Percentiles rank a stretch among this genome's conserved stretches.
phyloP scores from a whole-genome alignment of 2,888 invertebrate genomes.

The Rotaria socialis region DNA sequence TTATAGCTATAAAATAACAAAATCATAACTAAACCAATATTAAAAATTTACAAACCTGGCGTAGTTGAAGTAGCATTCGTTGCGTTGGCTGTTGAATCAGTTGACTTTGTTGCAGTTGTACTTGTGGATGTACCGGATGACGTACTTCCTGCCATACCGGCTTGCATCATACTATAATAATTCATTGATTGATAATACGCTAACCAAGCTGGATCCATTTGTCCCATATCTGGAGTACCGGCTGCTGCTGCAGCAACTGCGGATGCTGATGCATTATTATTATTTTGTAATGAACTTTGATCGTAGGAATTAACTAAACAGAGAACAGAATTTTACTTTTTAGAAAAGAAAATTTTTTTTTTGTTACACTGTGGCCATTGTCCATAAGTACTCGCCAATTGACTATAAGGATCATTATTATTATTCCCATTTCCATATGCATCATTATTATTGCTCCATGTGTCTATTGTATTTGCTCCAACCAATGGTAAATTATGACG shows the following conservation, averaged over 20 bases:
- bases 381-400: not conserved
- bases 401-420: conserved; percentile 14
- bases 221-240: not conserved
- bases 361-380: not conserved
- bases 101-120: not conserved
- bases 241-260: not conserved
- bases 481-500: not conserved
- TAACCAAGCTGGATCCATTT: conserved; percentile 23
- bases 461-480: not conserved
- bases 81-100: not conserved
- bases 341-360: not conserved
- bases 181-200: conserved; percentile 14
- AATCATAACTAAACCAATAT: not conserved
- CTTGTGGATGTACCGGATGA: not conserved
- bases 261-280: not conserved
- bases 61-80: not conserved
- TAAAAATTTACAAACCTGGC: not conserved
- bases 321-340: not conserved
- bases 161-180: not conserved
- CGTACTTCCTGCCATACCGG: not conserved
- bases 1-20: not conserved
- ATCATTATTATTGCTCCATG: not conserved
- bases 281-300: not conserved
- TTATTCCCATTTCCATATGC: not conserved
- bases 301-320: not conserved